These are phyloP conservation scores for Hystrix brachyura DNA, from an alignment of 2,113 vertebrate species.

Conservation along the genomic window DNA sequence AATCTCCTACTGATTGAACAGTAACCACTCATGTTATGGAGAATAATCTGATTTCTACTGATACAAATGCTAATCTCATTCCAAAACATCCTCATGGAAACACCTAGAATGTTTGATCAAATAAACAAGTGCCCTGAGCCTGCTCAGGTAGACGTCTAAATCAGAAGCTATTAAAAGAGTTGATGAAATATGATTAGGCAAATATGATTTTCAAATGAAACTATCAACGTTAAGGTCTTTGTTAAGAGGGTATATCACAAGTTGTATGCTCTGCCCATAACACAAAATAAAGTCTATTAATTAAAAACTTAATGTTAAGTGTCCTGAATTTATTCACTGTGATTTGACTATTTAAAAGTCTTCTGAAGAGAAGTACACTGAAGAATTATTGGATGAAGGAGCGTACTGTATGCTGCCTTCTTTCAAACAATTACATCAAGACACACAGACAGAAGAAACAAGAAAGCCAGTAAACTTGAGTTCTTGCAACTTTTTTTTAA, in stretches of 20 bases:
- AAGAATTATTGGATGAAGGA: constrained; percentile 16
- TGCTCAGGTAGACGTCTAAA: background rate
- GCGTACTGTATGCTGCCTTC: background rate
- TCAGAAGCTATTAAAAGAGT: background rate
- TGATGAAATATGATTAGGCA: background rate
- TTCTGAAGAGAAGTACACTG: background rate
- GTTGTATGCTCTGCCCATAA: background rate
- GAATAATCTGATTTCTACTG: background rate
- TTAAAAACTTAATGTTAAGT: background rate
- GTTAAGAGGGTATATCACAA: background rate
- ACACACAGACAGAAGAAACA: background rate
- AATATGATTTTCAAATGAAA: background rate
- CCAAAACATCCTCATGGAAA: background rate
- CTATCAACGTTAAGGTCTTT: background rate
- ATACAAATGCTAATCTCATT: background rate
- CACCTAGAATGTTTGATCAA: background rate
- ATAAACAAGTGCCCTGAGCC: background rate
- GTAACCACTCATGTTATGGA: background rate
- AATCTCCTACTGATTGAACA: background rate
- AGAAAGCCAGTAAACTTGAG: background rate
- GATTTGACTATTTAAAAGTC: background rate
- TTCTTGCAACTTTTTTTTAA: constrained; percentile 24
- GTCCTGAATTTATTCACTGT: background rate
- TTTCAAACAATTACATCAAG: background rate
- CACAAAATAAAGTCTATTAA: background rate